Base-by-base conservation (phyloP, 2,113 vertebrate species). In the Solenodon paradoxus region DNA sequence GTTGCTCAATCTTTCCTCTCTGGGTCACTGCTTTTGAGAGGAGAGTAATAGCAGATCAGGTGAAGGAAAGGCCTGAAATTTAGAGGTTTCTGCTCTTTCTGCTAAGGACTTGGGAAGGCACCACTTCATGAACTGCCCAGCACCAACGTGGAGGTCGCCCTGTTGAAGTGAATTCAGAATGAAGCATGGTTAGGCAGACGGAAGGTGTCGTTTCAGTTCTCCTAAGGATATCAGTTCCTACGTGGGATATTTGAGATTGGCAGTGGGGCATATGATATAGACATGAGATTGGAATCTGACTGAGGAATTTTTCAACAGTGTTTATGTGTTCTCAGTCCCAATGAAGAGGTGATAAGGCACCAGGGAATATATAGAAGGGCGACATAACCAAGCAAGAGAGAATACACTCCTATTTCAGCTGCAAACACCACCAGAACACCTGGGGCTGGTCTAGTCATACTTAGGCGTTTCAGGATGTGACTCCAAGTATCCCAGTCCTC, bases 151-250 rank as follows among this genome's bases (percentile, higher is more conserved):
- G 68, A 86, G 69, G 26, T 28, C 10, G 10, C 79, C 64, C 57
- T 20, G n/a, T 40, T 40, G 75, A 92, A 38, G 26, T 9, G 9
- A 42, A 32, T 45, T 51, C 66, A 92, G 47, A 55, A 86, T 32
- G 30, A 11, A n/a, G 17, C n/a, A 3, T 1, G 1, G 0, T 5
- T 45, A 53, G 20, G 22, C 53, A 71, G 51, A 26, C 12, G 4
- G 12, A 89, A 6, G 45, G 16, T 5, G 49, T 13, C 64, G 22
- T 57, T 87, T 72, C n/a, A 69, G 38, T 38, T 85, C n/a, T 15
- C n/a, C 17, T 30, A 35, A 64, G 64, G 55, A 20, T 45, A 3
- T 80, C 24, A 5, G 10, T 66, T 87, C 24, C 49, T 13, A n/a
- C 0, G 0, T 49, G 26, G 30, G 17, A 68, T 61, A n/a, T 55